Conservation (phyloP, 1,140 invertebrate genomes). For the Aradophagus sp. region DNA sequence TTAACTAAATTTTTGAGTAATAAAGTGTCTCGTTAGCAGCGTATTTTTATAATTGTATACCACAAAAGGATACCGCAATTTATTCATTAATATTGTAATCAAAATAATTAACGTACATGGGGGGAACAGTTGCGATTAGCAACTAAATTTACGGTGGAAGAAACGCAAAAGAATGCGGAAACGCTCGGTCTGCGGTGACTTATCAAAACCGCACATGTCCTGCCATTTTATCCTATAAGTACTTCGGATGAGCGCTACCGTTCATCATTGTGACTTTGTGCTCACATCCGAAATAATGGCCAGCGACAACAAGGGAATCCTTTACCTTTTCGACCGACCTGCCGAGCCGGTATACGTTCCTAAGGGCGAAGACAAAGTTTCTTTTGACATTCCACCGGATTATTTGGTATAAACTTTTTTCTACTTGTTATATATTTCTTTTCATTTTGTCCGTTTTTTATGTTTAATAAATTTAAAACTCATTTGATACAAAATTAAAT, state of each 20-base stretch:
- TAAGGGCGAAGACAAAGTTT: conserved; percentile 59
- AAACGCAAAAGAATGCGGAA: no score
- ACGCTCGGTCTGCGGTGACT: conserved; percentile 2
- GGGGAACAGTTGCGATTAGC: conserved; percentile 26
- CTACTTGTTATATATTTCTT: no score
- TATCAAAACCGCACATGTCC: conserved; percentile 40
- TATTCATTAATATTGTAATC: no score
- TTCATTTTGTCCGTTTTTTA: no score
- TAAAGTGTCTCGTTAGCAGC: no score
- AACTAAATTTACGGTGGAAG: conserved; percentile 9
- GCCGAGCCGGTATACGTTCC: conserved; percentile 82
- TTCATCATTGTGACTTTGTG: conserved; percentile 37
- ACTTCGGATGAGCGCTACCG: neutral
- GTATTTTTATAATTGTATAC: no score
- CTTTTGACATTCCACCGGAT: conserved; percentile 78
- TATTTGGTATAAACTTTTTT: no score
- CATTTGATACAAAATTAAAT: no score
- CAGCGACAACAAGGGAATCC: conserved; percentile 61
- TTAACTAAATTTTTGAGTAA: no score
- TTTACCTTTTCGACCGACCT: conserved; percentile 84
- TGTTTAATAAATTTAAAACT: no score
- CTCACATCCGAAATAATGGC: conserved; percentile 25
- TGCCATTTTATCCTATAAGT: conserved; percentile 32
- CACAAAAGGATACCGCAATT: no score
- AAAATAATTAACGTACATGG: no score